Evolutionary conservation across 1,140 invertebrate genomes (phyloP), one percentile per base, ranked within the genome.

Genomic region (Drosophila watanabei): DNA sequence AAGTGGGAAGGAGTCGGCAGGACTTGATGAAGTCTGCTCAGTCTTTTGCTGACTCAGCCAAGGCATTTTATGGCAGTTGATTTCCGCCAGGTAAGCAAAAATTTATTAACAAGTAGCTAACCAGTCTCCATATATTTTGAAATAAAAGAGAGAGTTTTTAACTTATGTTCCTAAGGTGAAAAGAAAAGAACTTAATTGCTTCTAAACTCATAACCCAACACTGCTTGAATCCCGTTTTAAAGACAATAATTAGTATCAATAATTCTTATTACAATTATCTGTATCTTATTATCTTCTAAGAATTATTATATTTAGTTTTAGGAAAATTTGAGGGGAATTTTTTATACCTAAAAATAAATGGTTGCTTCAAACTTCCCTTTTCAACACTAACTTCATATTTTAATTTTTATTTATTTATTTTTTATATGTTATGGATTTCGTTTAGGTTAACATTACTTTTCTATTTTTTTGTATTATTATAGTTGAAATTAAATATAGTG

Each of bases 41-140:
- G 20, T 68, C 62, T 37, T 52, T 18, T 66, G 66, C 66, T 68
- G 66, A 70, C 20, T 70, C 66, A 70, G 62, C 16, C 32, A 35
- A 33, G 46, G 13, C 66, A 52, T 51, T 68, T 62, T 28, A 18
- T 28, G 7, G 39, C 24, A 32, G 20, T 63, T 24, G 63, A 10
- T 65, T 49, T 18, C 8, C 14, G 16, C 14, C n/a, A n/a, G 20
- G 35, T n/a, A 11, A 20, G 20, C 24, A 49, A 49, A 28, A n/a
- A 49, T 28, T 28, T 49, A 49, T 28, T 30, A 4, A n/a, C 46
- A 49, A 28, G 46, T 49, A 4, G 0, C 24, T 49, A 1, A 7
- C 24, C 24, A n/a, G 4, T 10, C 9, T n/a, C 8, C 11, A 11
- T n/a, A 51, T 1, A n/a, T 11, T n/a, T 30, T 1, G 1, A 16